A percentile compares a stretch with the other conserved stretches of the same genome.
These are phyloP conservation scores for Ammodytes dubius DNA, from an alignment of 2,113 vertebrate genomes.

Conservation along the genomic window DNA sequence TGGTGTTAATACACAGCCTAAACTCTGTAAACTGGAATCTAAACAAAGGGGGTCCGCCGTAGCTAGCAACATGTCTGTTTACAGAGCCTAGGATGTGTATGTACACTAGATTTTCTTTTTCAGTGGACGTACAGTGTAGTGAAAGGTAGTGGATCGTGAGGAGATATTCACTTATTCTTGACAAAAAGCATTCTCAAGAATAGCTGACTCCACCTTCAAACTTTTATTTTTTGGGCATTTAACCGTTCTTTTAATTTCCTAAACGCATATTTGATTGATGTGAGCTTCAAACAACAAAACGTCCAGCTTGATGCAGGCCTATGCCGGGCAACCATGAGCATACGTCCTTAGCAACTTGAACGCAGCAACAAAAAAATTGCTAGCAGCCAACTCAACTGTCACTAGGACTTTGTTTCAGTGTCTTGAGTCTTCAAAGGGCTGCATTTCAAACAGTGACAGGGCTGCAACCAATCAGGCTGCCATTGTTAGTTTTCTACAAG, in stretches of 20 bases:
- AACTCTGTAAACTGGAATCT: no score
- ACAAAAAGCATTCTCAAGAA: neutral
- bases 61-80: no score
- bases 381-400: constrained; percentile 56
- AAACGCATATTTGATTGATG: constrained; percentile 41
- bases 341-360: constrained; percentile 23
- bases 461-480: constrained; percentile 75
- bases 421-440: constrained; percentile 70
- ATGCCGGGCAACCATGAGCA: constrained; percentile 26
- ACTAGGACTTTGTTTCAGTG: constrained; percentile 54
- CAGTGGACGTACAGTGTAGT: no score
- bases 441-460: constrained; percentile 66
- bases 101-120: no score
- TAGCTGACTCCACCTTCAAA: constrained; percentile 12
- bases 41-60: no score
- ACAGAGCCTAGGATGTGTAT: no score
- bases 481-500: constrained; percentile 61
- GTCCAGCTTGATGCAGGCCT: constrained; percentile 34
- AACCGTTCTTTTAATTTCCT: constrained; percentile 30
- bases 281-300: constrained; percentile 41
- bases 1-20: no score
- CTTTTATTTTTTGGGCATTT: constrained; percentile 28
- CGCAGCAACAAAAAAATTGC: constrained; percentile 21
- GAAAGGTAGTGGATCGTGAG: no score
- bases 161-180: neutral